These are phyloP conservation scores for Gavialis gangeticus DNA, from an alignment of 2,113 vertebrate species.

Conservation along the genomic window DNA sequence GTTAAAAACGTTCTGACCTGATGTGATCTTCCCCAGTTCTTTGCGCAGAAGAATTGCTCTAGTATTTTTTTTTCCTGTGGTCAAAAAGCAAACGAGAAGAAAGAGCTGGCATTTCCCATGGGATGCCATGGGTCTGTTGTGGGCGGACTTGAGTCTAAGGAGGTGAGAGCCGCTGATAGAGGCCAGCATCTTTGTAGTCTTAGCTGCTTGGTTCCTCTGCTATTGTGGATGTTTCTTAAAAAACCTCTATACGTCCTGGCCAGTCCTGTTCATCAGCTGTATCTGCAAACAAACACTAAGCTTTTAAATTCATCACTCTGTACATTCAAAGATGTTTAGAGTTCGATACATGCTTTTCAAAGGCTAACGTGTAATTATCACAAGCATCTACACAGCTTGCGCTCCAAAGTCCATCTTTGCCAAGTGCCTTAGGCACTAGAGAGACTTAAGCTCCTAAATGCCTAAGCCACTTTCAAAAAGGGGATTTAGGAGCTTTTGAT, in stretches of 20 bases:
- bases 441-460: not conserved
- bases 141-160: too few species aligned
- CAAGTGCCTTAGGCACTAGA: not conserved
- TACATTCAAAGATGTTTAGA: not conserved
- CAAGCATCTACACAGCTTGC: not conserved
- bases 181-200: not conserved
- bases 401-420: not conserved
- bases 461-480: not conserved
- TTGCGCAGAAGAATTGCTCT: too few species aligned
- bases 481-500: not conserved
- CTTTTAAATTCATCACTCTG: not conserved
- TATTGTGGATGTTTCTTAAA: not conserved
- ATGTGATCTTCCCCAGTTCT: too few species aligned
- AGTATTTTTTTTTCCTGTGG: too few species aligned
- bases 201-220: not conserved
- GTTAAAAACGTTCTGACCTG: too few species aligned
- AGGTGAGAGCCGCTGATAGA: not conserved
- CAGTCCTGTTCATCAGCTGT: not conserved
- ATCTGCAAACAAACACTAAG: not conserved
- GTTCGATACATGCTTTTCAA: not conserved
- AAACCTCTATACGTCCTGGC: not conserved
- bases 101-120: too few species aligned
- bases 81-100: too few species aligned
- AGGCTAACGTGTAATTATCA: not conserved
- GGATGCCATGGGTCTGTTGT: too few species aligned